Evolutionary conservation across 2,888 invertebrate genomes (phyloP).

Genomic region (Zeuzera pyrina): DNA sequence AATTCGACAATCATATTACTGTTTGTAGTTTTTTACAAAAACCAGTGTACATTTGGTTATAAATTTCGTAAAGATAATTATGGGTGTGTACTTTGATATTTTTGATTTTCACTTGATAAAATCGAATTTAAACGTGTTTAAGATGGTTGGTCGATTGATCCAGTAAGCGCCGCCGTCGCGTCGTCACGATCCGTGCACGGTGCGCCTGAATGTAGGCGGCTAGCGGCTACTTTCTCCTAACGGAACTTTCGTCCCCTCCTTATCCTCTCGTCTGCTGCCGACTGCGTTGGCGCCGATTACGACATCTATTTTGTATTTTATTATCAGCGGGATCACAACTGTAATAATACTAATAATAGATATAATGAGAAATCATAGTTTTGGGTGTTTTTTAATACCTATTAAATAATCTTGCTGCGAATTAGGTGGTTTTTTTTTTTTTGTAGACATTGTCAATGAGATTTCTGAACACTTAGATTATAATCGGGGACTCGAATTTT

Average conservation of each 20-base stretch:
- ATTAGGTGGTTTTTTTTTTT: too few relatives aligned
- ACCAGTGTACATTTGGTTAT: too few relatives aligned
- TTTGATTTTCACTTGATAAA: slow-evolving; percentile 44
- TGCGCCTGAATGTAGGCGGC: slow-evolving; percentile 57
- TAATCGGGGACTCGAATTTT: too few relatives aligned
- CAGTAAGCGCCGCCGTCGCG: slow-evolving; percentile 36
- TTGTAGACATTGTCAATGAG: too few relatives aligned
- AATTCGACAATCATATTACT: too few relatives aligned
- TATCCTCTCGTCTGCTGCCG: slow-evolving; percentile 19
- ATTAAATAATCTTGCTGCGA: too few relatives aligned
- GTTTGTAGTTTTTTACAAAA: too few relatives aligned
- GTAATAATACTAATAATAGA: slow-evolving; percentile 21
- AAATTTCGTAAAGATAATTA: too few relatives aligned
- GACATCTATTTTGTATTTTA: slow-evolving; percentile 54
- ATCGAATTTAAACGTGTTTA: slow-evolving; percentile 43
- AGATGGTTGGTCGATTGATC: slow-evolving; percentile 40
- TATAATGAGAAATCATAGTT: not conserved
- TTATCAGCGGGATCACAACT: slow-evolving; percentile 46
- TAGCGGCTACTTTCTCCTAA: slow-evolving; percentile 72
- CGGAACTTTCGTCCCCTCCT: slow-evolving; percentile 42
- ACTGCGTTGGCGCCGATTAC: slow-evolving; percentile 40
- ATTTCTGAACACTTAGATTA: too few relatives aligned
- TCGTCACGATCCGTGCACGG: slow-evolving; percentile 27
- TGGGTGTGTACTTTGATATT: too few relatives aligned
- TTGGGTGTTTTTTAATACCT: not conserved